Evolutionary conservation across 2,113 vertebrate genomes (phyloP), one percentile per base, ranked within the genome.

Genomic region (Micromys minutus): DNA sequence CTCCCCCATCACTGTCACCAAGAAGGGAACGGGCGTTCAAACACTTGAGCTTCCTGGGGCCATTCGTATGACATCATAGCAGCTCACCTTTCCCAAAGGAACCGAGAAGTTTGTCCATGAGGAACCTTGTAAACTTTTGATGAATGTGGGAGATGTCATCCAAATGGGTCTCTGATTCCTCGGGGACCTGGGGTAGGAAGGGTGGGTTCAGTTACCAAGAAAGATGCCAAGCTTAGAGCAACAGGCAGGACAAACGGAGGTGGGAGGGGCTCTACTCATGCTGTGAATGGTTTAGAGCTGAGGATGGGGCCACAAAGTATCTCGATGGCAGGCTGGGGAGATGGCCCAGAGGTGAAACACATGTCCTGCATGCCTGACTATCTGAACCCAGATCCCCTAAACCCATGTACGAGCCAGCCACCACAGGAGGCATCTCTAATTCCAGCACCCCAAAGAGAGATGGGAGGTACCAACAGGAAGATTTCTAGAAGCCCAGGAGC

Each of bases 211-310:
- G 63, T 80, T 45, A 31, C 59, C 42, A 22, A 10, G 45, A 31
- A 65, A 63, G 83, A 36, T 21, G 42, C 29, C 42, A 36, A 12
- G 61, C 61, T 65, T 50, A 19, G 63, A 24, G 39, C 79, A 84
- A 57, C 36, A 3, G 36, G 19, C 21, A 10, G 22, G 1, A 16
- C 2, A 50, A 7, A 19, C 7, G 2, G 74, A 2, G n/a, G 71
- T 0, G 4, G 24, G 4, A 31, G 29, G 36, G 29, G 4, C 80
- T 36, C 7, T 0, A 17, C 55, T 6, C 57, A 3, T 10, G n/a
- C n/a, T 31, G 57, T 16, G 26, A 61, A 31, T 31, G 3, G 9
- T 8, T 31, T 42, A 63, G 26, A 63, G 80, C 80, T 16, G 24
- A 24, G 55, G 79, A 16, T 13, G 10, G 52, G 36, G 36, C n/a